Conservation (phyloP, 2,888 invertebrate species). For the Sepiola atlantica region DNA sequence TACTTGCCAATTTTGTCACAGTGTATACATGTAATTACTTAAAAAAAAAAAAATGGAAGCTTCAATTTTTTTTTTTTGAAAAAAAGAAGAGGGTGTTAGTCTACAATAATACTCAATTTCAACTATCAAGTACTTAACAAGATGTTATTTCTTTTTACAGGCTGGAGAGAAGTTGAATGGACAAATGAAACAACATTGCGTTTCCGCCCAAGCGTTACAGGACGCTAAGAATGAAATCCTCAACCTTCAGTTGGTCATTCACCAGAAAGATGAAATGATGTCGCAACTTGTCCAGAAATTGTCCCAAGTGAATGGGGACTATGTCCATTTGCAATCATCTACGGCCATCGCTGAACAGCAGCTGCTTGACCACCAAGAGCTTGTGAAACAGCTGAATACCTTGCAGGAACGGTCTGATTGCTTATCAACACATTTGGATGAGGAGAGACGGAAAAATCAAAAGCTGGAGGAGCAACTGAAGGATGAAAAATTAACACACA, state of each 20-base stretch:
- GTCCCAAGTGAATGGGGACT: constrained; percentile 53
- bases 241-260: constrained; percentile 62
- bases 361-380: constrained; percentile 15
- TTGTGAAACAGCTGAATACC: background rate
- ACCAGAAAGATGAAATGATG: constrained; percentile 57
- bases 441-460: background rate
- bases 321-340: constrained; percentile 51
- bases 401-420: constrained; percentile 4
- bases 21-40: too few species aligned
- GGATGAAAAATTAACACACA: background rate
- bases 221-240: constrained; percentile 69
- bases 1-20: too few species aligned
- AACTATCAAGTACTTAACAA: too few species aligned
- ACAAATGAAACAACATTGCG: constrained; percentile 61
- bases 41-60: too few species aligned
- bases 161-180: constrained; percentile 65
- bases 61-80: too few species aligned
- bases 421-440: background rate
- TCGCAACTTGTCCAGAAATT: constrained; percentile 56
- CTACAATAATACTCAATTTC: too few species aligned
- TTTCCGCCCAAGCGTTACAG: constrained; percentile 65
- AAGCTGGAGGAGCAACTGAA: constrained; percentile 15
- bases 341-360: constrained; percentile 37
- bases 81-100: too few species aligned
- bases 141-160: constrained; percentile 56